Base-by-base conservation (phyloP, 2,888 invertebrate species). In the Drosophila paramelanica region DNA sequence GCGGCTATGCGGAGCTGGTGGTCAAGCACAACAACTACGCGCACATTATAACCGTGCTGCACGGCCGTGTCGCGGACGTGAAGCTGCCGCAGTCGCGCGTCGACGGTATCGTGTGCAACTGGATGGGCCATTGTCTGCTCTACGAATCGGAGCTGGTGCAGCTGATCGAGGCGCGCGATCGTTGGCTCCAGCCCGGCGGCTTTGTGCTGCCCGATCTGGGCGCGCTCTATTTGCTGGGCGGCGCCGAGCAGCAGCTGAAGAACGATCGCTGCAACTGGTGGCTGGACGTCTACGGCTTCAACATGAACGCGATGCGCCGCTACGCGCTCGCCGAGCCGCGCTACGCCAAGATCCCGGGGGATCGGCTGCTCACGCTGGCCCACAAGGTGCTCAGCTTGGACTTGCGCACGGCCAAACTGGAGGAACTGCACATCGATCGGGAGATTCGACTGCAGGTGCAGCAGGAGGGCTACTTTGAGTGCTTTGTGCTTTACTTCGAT, bases 201-300 rank as follows among this genome's bases (percentile, higher is more conserved):
- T 94, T 98, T 93, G 94, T 99, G 67, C 97, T 99, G 93, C 98
- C 99, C 1, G 98, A 95, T 91, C 94, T 95, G 90, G 99, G 98
- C 65, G 97, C 97, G 1, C 93, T 99, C 39, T 99, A 97, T 93
- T 95, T 99, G 67, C 96, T 97, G 72, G 97, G 96, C 7, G 96
- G 96, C 49, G 96, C 97, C 92, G 99, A 99, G 92, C 94, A 98
- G 25, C 97, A 97, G 93, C 98, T 98, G 93, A 99, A 99, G 93
- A 99, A 99, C 90, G 98, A 98, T 92, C 99, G 99, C 93, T 99
- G 99, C 89, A 98, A 99, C 93, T 99, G 99, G 98, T 99, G 99
- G 99, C 97, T 98, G 83, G 97, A 97, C 93, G 99, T 99, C 4
- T 99, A 99, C 90, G 99, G 99, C 42, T 99, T 99, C 91, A 97